phyloP scores from a whole-genome alignment of 1,140 invertebrate species.

The Amyelois transitella region DNA sequence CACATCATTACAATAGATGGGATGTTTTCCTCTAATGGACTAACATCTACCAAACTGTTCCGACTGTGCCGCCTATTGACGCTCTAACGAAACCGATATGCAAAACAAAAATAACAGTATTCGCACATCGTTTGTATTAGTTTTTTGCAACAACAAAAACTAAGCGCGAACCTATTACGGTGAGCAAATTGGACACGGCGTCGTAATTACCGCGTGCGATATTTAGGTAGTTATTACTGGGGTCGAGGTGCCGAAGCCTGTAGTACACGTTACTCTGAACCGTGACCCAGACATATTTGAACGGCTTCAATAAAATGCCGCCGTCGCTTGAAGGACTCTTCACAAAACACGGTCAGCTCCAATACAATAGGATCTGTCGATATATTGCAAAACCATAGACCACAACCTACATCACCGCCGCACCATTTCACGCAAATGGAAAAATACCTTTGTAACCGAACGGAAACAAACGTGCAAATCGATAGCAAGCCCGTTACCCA shows the following conservation, averaged over 20 bases:
- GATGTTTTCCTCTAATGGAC: slow-evolving; percentile 63
- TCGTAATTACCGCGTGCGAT: slow-evolving; percentile 49
- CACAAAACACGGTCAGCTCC: slow-evolving; percentile 35
- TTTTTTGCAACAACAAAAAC: slow-evolving; percentile 44
- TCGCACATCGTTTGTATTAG: slow-evolving; percentile 37
- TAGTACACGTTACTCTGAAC: slow-evolving; percentile 14
- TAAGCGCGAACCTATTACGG: slow-evolving; percentile 44
- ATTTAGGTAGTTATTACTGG: slow-evolving; percentile 50
- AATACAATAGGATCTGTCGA: slow-evolving; percentile 13
- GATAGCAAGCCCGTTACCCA: slow-evolving; percentile 41
- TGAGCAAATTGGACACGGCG: slow-evolving; percentile 44
- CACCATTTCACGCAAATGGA: slow-evolving; percentile 34
- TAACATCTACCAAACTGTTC: slow-evolving; percentile 34
- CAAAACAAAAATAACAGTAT: slow-evolving; percentile 62
- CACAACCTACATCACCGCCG: slow-evolving; percentile 47
- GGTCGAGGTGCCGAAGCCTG: slow-evolving; percentile 36
- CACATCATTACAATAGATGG: slow-evolving; percentile 57
- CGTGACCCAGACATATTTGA: slow-evolving; percentile 21
- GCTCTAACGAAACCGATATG: slow-evolving; percentile 49
- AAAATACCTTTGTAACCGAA: slow-evolving; percentile 42
- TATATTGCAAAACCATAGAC: slow-evolving; percentile 16
- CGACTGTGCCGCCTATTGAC: slow-evolving; percentile 38
- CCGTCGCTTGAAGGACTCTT: slow-evolving; percentile 28
- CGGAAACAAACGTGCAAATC: slow-evolving; percentile 49
- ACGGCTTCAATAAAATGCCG: neutral